Conservation (phyloP, 2,797 vertebrate species). For the Acipenser ruthenus region DNA sequence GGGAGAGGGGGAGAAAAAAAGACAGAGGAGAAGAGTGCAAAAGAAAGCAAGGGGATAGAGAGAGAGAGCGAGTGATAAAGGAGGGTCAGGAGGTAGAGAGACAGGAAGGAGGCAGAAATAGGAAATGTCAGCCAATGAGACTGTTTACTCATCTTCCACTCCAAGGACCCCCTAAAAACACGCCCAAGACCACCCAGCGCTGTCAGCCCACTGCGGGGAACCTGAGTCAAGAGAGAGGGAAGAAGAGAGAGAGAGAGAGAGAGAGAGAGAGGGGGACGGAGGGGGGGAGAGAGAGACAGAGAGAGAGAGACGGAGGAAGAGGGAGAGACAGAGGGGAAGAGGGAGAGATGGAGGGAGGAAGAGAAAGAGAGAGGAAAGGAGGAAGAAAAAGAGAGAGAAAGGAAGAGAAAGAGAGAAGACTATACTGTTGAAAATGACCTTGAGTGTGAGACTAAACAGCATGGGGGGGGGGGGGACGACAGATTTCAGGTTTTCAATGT, state of each 20-base stretch:
- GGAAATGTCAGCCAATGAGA: too few relatives aligned
- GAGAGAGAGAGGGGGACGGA: neutral
- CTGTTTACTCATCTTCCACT: too few relatives aligned
- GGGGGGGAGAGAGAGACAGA: neutral
- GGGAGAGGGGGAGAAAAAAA: neutral
- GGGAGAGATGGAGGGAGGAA: neutral
- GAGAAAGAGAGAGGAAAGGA: conserved; percentile 10
- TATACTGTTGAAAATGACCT: conserved; percentile 9
- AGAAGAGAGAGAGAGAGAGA: neutral
- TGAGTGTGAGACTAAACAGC: conserved; percentile 11
- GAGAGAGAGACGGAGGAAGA: neutral
- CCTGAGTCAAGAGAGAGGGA: too few relatives aligned
- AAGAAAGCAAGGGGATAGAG: neutral
- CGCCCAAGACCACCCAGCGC: too few relatives aligned
- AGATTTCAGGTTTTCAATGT: neutral
- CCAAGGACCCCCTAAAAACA: too few relatives aligned
- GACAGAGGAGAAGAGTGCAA: neutral
- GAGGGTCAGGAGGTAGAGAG: neutral
- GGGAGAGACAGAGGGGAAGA: neutral
- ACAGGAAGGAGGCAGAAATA: too few relatives aligned
- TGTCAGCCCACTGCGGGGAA: too few relatives aligned
- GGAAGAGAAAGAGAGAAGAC: neutral
- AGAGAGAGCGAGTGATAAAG: neutral
- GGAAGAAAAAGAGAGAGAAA: conserved; percentile 13
- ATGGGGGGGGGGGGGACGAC: conserved; percentile 11